Conservation (phyloP, 2,797 vertebrate genomes). For the Phataginus tricuspis region DNA sequence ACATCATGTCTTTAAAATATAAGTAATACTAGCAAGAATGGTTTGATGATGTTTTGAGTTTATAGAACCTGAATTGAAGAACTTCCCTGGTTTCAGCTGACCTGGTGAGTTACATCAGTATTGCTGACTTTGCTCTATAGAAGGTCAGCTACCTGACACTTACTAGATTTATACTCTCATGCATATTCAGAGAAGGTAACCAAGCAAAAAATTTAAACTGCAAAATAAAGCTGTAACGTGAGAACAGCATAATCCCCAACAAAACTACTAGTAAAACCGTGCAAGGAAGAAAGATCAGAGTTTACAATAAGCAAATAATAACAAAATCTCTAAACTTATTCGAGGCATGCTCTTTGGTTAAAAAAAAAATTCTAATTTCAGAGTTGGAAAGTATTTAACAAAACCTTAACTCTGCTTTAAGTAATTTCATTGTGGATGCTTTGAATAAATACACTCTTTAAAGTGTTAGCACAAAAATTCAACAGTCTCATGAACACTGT, state of each 20-base stretch:
- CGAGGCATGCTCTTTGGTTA: background rate
- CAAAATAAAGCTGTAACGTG: background rate
- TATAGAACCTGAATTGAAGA: constrained; percentile 46
- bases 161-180: background rate
- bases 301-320: constrained; percentile 15
- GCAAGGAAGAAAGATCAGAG: background rate
- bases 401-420: constrained; percentile 65
- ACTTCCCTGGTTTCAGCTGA: constrained; percentile 63
- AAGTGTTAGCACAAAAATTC: constrained; percentile 77
- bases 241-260: background rate
- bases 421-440: constrained; percentile 37
- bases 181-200: background rate
- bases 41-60: background rate
- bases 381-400: constrained; percentile 6
- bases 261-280: background rate
- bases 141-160: background rate
- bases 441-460: constrained; percentile 74
- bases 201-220: background rate
- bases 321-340: constrained; percentile 4
- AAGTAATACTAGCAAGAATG: constrained; percentile 54
- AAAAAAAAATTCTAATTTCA: background rate
- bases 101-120: background rate
- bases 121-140: background rate
- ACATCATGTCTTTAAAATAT: constrained; percentile 59
- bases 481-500: constrained; percentile 65